Evolutionary conservation across 2,113 vertebrate species (phyloP), one percentile per base, ranked within the genome.

Genomic region (Odobenus rosmarus): DNA sequence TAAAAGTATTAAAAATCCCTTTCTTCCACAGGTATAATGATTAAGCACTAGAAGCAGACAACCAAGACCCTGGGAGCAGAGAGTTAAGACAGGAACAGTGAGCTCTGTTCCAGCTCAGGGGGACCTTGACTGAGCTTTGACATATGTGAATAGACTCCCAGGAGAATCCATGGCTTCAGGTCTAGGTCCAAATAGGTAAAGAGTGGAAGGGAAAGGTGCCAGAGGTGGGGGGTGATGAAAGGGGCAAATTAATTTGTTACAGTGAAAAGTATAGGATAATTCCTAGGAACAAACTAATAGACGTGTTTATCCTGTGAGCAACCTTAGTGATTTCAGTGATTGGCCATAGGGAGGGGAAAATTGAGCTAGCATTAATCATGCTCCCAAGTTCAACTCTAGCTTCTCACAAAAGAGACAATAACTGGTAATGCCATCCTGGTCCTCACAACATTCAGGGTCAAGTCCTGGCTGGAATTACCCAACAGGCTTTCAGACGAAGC

Each of bases 321-420:
- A 21, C 5, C 31, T 53, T 24, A 15, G 61, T 81, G 94, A 95
- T 74, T 71, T 96, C 64, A 79, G 53, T 33, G 18, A 84, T 39
- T 97, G 90, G 59, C 71, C 96, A 33, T 72, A 83, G 24, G 80
- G 42, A 95, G 72, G 62, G 86, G 94, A 69, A 94, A 93, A 74
- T 62, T 79, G 46, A 94, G 67, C 46, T 86, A 72, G 36, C 64
- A 49, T 94, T 93, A 91, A 97, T 88, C 46, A 96, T 0, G 15
- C 46, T 95, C 81, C 71, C 71, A 74, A 90, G 36, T 88, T 96
- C 72, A 94, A 90, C 42, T 89, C 42, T 1, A 92, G 86, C 71
- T 96, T 91, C 77, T 84, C 94, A 64, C 23, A 76, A 95, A 92
- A 95, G 11, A 93, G 94, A 74, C 53, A 77, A 76, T 79, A 62